These are phyloP conservation scores for Harpagifer antarcticus DNA, from an alignment of 2,797 vertebrate genomes.

Conservation along the genomic window DNA sequence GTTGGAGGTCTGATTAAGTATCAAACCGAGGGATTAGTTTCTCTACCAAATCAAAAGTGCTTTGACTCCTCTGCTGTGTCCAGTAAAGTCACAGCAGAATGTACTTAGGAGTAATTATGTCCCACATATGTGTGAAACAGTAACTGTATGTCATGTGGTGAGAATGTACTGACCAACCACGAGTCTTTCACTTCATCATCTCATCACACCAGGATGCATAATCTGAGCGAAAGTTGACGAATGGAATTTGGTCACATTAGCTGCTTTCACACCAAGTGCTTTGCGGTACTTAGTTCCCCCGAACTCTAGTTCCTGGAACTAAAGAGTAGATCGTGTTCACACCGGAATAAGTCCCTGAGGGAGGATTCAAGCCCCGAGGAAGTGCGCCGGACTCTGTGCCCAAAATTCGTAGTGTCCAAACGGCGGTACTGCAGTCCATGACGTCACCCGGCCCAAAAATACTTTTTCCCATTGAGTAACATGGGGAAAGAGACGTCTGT, in stretches of 20 bases:
- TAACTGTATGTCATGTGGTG: constrained; percentile 37
- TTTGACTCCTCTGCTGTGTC: background rate
- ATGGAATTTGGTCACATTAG: constrained; percentile 29
- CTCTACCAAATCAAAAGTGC: background rate
- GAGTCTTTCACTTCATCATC: constrained; percentile 39
- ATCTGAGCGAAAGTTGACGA: constrained; percentile 18
- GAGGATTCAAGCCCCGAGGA: too few relatives aligned
- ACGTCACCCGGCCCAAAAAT: too few relatives aligned
- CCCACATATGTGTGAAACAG: constrained; percentile 28
- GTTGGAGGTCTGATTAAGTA: background rate
- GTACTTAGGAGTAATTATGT: constrained; percentile 1
- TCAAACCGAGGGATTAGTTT: background rate
- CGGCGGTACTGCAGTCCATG: too few relatives aligned
- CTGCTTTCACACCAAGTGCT: too few relatives aligned
- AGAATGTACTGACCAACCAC: constrained; percentile 30
- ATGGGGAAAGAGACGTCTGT: too few relatives aligned
- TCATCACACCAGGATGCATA: constrained; percentile 44
- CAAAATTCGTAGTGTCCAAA: too few relatives aligned
- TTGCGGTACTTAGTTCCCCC: too few relatives aligned
- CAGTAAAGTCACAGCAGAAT: background rate
- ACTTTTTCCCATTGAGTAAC: too few relatives aligned
- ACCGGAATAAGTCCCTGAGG: too few relatives aligned
- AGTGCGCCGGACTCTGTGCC: too few relatives aligned
- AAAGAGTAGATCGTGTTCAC: too few relatives aligned
- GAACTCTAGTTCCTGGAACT: too few relatives aligned